Percentiles rank a stretch among this genome's conserved stretches.
Conservation (phyloP, 2,113 vertebrate genomes). For the Elgaria multicarinata region DNA sequence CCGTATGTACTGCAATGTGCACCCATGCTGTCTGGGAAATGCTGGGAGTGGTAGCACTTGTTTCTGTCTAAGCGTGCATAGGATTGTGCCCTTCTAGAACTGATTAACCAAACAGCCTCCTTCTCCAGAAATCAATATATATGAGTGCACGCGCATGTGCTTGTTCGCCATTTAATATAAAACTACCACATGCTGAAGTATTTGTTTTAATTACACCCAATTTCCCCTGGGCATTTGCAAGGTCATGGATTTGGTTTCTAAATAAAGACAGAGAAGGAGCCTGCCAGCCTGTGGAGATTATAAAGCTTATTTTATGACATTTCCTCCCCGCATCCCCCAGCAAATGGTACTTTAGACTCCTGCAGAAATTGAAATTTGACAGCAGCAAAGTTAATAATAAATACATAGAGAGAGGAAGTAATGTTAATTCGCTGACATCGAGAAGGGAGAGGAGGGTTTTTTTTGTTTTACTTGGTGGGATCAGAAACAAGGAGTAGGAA, state of each 20-base stretch:
- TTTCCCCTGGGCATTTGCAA: background rate
- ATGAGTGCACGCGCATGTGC: background rate
- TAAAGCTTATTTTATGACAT: background rate
- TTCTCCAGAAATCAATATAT: background rate
- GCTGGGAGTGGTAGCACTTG: too few species aligned
- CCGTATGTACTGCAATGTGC: too few species aligned
- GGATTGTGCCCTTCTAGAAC: conserved; percentile 24
- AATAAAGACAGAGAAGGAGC: background rate
- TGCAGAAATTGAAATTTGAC: background rate
- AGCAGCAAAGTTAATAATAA: background rate
- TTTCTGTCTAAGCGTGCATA: too few species aligned
- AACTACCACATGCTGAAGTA: background rate
- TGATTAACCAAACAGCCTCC: conserved; percentile 30
- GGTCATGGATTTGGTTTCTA: conserved; percentile 13
- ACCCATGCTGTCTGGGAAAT: too few species aligned
- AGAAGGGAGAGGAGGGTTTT: background rate
- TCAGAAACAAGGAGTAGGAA: background rate
- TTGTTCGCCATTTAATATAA: background rate
- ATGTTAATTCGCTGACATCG: background rate
- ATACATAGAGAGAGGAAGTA: background rate
- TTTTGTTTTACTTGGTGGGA: background rate
- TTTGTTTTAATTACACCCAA: background rate
- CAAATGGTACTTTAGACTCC: background rate
- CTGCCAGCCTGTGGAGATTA: background rate
- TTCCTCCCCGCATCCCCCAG: too few species aligned